These are phyloP conservation scores for Epicampocera succincta DNA, from an alignment of 2,888 invertebrate species.

Conservation along the genomic window DNA sequence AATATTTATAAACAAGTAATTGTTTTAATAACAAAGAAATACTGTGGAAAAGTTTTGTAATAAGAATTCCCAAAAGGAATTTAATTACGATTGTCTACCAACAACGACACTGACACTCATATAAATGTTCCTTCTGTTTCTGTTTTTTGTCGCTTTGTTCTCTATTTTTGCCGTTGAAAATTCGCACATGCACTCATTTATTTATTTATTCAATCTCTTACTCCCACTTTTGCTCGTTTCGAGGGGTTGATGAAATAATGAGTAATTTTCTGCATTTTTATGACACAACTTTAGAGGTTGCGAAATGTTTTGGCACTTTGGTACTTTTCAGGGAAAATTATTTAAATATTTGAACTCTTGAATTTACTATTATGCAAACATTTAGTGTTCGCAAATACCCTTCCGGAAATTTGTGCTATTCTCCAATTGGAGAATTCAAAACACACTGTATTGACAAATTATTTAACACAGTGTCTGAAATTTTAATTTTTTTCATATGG, in stretches of 20 bases:
- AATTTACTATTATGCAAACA: no score
- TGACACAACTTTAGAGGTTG: background rate
- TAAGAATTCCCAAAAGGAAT: constrained; percentile 63
- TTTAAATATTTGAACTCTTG: no score
- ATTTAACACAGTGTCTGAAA: no score
- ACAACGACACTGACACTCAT: constrained; percentile 67
- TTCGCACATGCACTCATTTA: constrained; percentile 40
- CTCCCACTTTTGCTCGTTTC: constrained; percentile 34
- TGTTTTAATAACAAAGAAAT: constrained; percentile 51
- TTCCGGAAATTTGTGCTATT: no score
- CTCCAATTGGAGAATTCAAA: no score
- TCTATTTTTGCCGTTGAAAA: constrained; percentile 42
- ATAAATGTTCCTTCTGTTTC: constrained; percentile 28
- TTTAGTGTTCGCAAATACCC: no score
- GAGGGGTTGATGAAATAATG: constrained; percentile 32
- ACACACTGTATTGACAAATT: no score
- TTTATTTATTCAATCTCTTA: constrained; percentile 39
- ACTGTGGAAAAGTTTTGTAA: constrained; percentile 52
- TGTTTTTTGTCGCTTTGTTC: constrained; percentile 19
- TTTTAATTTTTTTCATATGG: no score
- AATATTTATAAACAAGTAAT: constrained; percentile 34
- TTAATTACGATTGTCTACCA: constrained; percentile 67
- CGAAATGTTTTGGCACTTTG: background rate
- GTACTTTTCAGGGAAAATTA: constrained; percentile 18
- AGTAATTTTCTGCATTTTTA: background rate